These are phyloP conservation scores for Rhamnusium bicolor DNA, from an alignment of 2,888 invertebrate species.

Conservation along the genomic window DNA sequence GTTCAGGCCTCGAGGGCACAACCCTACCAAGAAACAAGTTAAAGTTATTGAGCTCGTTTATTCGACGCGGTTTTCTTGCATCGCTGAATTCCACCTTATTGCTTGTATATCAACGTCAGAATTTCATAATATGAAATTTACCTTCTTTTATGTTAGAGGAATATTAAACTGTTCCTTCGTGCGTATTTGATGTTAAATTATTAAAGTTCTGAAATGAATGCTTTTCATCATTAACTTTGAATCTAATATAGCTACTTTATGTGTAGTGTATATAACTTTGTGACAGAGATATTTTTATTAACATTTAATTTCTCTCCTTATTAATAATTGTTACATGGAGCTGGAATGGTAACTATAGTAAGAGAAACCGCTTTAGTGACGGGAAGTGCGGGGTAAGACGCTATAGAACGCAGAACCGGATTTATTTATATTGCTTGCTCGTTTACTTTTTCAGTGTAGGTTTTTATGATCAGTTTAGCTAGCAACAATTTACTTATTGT, in stretches of 20 bases:
- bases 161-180: conserved; percentile 57
- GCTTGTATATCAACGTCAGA: conserved; percentile 57
- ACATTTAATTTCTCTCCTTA: neutral
- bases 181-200: conserved; percentile 58
- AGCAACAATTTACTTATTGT: too few relatives aligned
- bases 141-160: conserved; percentile 54
- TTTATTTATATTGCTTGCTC: too few relatives aligned
- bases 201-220: conserved; percentile 54
- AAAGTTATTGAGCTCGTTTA: conserved; percentile 36
- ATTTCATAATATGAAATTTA: conserved; percentile 58
- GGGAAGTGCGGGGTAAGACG: too few relatives aligned
- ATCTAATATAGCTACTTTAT: conserved; percentile 47
- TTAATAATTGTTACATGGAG: conserved; percentile 9
- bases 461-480: too few relatives aligned
- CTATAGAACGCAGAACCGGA: too few relatives aligned
- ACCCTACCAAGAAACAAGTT: conserved; percentile 25
- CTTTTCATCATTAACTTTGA: conserved; percentile 52
- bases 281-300: neutral
- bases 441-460: too few relatives aligned
- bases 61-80: conserved; percentile 50
- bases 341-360: neutral
- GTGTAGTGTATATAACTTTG: conserved; percentile 3
- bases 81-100: conserved; percentile 57
- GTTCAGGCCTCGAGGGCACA: neutral
- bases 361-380: too few relatives aligned